Percentiles rank a stretch among this genome's conserved stretches.
phyloP scores from a whole-genome alignment of 2,888 invertebrate species.

The Escarpia spicata region DNA sequence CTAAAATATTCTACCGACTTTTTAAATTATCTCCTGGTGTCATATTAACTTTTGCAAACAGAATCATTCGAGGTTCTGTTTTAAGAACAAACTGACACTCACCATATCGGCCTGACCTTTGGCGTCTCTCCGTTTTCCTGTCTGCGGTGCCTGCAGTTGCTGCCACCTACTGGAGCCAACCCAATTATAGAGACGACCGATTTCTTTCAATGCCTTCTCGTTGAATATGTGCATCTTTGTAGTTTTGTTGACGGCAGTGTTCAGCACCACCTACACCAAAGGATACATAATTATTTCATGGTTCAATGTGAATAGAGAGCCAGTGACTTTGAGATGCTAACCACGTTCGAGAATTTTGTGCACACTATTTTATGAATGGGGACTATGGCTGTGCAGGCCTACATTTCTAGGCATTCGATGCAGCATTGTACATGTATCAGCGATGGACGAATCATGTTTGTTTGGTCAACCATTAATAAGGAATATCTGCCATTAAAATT shows the following conservation, averaged over 20 bases:
- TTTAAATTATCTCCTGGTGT: neutral
- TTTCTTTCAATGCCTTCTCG: slow-evolving; percentile 47
- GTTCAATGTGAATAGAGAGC: neutral
- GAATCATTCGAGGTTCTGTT: neutral
- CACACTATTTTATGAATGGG: too few relatives aligned
- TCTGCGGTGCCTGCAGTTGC: neutral
- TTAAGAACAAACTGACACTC: neutral
- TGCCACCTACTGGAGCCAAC: slow-evolving; percentile 44
- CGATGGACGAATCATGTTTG: too few relatives aligned
- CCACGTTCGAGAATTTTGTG: too few relatives aligned
- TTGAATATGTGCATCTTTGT: slow-evolving; percentile 55
- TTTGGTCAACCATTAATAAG: too few relatives aligned
- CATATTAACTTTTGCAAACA: neutral
- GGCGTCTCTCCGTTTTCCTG: neutral
- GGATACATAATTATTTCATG: too few relatives aligned
- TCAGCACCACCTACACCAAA: slow-evolving; percentile 49
- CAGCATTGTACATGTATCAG: too few relatives aligned
- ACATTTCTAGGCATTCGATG: too few relatives aligned
- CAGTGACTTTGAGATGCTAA: too few relatives aligned
- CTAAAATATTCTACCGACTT: neutral
- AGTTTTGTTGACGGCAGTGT: slow-evolving; percentile 54
- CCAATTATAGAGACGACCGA: slow-evolving; percentile 55
- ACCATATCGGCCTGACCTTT: slow-evolving; percentile 7
- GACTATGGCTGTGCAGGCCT: too few relatives aligned
- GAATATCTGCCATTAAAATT: too few relatives aligned